Base-by-base conservation (phyloP, 2,797 vertebrate genomes). In the Cynopterus sphinx region DNA sequence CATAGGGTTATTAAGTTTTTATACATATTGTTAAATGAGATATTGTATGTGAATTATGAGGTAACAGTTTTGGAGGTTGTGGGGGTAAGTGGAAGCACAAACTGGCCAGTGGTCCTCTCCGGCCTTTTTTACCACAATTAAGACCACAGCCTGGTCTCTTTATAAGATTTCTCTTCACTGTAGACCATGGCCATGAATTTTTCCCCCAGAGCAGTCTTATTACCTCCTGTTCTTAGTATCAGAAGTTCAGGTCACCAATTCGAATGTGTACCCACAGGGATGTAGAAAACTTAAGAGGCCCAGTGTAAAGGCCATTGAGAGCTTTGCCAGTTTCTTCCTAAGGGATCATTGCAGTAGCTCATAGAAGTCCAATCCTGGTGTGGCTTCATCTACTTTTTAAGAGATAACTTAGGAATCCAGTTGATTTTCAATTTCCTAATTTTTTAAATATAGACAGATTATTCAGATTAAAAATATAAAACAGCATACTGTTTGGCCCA, bases 391-490 rank as follows among this genome's bases (percentile, higher is more conserved):
- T 46, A 46, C 15, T 87, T 75, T 88, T 39, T 53, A 46, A 81
- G 43, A 43, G 63, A 36, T 17, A 43, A 91, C 36, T 68, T 65
- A 63, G 59, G 70, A 91, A 71, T 22, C 22, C 61, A 75, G n/a
- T 22, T 49, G 24, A 79, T 63, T 15, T 43, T 39, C 22, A 51
- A 22, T 74, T 74, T 85, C 33, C 65, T 85, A 24, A 79, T 88
- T 74, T 74, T 87, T 93, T 15, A 63, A 75, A 57, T 63, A 1
- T 65, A 43, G 26, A 63, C 26, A 41, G 22, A n/a, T 70, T 53
- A 33, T 75, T 84, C 33, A 65, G 63, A 24, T 91, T 53, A 63
- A 94, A 96, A 95, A 67, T 28, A 65, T 28, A 61, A 41, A 84
- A 28, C 46, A 82, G 21, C 5, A n/a, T 22, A 81, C 24, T 8